Base-by-base conservation (phyloP, 1,140 invertebrate species). In the Cepaea nemoralis region DNA sequence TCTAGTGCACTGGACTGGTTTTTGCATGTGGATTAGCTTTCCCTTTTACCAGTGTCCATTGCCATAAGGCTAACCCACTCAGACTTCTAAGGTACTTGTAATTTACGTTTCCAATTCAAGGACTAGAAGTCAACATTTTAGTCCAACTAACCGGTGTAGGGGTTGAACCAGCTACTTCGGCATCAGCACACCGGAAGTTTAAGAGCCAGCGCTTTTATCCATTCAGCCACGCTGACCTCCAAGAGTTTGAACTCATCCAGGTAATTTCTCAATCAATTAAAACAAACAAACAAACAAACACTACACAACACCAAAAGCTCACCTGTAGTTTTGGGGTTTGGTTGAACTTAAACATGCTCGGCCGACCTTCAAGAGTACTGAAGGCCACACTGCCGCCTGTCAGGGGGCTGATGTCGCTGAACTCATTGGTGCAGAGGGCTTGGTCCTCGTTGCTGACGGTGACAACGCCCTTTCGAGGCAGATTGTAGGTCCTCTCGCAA, bases 351-450 rank as follows among this genome's bases (percentile, higher is more conserved):
- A 95, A 96, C 37, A 96, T 96, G 27, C 96, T 97, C 0, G 98
- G 97, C 85, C 98, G 93, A 39, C 97, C 97, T 91, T 99, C 98
- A 0, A 99, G 92, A 0, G 98, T 99, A 22, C 97, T 97, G 91
- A 99, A 99, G 2, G 97, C 95, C 1, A 99, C 97, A 87, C 96
- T 97, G 33, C 97, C 98, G n/a, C 96, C 97, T 0, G 95, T 95
- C 69, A 99, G 91, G 0, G 98, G 98, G 0, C 97, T 98, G 86
- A 99, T 99, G 89, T 99, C 98, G 12, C 97, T 98, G 91, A 97
- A 99, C 89, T 99, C 97, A 39, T 96, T 96, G 1, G 96, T 98
- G 89, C 98, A 99, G 3, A 99, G 93, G 0, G 98, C 97, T 71
- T 95, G 93, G 0, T 96, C 96, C 90, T 97, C 96, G 73, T 95